phyloP scores from a whole-genome alignment of 2,888 invertebrate genomes.

The Trachelus iudaicus region DNA sequence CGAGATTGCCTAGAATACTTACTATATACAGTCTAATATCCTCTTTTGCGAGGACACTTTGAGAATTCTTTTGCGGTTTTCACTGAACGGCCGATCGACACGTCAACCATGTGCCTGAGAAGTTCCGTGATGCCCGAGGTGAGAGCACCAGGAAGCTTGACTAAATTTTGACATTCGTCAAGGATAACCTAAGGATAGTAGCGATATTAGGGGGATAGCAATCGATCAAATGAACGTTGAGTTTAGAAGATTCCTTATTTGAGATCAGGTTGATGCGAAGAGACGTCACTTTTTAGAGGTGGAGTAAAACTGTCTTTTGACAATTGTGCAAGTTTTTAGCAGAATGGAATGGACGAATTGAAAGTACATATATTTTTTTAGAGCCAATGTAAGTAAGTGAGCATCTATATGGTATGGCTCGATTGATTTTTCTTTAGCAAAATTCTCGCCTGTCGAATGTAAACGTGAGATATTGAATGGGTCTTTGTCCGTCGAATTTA shows the following conservation, averaged over 20 bases:
- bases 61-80: not conserved
- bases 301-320: not conserved
- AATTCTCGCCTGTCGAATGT: not conserved
- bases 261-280: not conserved
- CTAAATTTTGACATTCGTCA: not conserved
- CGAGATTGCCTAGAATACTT: not conserved
- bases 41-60: no score
- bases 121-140: conserved; percentile 58
- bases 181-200: not conserved
- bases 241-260: not conserved
- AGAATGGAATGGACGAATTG: not conserved
- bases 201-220: not conserved
- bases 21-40: no score
- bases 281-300: not conserved
- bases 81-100: conserved; percentile 45
- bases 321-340: not conserved
- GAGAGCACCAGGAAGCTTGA: conserved; percentile 31
- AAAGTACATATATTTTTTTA: not conserved
- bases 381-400: not conserved
- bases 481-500: not conserved
- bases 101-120: conserved; percentile 49
- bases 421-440: not conserved
- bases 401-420: not conserved
- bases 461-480: not conserved
- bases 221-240: not conserved